A percentile compares a stretch with the other conserved stretches of the same genome.
Evolutionary conservation across 2,888 invertebrate species (phyloP).

Genomic region (Scaeva pyrastri): DNA sequence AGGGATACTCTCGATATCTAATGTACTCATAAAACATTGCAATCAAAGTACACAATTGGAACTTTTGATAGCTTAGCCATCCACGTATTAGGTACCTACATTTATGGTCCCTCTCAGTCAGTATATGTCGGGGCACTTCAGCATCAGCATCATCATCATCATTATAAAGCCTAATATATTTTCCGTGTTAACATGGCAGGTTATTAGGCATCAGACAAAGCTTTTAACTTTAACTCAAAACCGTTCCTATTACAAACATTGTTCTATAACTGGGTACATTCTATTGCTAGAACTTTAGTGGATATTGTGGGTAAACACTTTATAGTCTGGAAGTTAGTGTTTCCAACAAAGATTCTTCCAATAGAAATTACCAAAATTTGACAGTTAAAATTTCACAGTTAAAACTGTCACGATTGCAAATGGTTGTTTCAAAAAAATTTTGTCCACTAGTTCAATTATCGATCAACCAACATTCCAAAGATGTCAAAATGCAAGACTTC

Average conservation of each 20-base stretch:
- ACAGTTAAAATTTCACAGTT: too few species aligned
- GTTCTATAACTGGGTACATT: not conserved
- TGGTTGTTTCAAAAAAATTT: too few species aligned
- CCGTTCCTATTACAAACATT: not conserved
- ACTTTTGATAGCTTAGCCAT: constrained; percentile 18
- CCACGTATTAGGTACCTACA: not conserved
- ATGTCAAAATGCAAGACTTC: too few species aligned
- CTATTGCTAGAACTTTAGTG: not conserved
- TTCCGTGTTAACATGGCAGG: constrained; percentile 35
- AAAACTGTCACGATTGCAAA: too few species aligned
- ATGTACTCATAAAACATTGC: constrained; percentile 13
- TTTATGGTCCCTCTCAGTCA: not conserved
- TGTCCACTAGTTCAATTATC: too few species aligned
- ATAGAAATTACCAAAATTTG: too few species aligned
- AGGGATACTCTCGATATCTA: not conserved
- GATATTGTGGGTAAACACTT: not conserved
- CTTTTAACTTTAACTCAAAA: constrained; percentile 37
- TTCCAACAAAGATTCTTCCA: too few species aligned
- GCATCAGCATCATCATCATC: not conserved
- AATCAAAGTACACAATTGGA: constrained; percentile 29
- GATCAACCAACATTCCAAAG: too few species aligned
- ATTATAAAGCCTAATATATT: constrained; percentile 21
- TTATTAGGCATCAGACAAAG: constrained; percentile 36
- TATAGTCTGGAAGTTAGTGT: not conserved
- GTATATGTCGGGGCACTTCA: not conserved